Evolutionary conservation across 2,888 invertebrate genomes (phyloP).

Genomic region (Empis stercorea): DNA sequence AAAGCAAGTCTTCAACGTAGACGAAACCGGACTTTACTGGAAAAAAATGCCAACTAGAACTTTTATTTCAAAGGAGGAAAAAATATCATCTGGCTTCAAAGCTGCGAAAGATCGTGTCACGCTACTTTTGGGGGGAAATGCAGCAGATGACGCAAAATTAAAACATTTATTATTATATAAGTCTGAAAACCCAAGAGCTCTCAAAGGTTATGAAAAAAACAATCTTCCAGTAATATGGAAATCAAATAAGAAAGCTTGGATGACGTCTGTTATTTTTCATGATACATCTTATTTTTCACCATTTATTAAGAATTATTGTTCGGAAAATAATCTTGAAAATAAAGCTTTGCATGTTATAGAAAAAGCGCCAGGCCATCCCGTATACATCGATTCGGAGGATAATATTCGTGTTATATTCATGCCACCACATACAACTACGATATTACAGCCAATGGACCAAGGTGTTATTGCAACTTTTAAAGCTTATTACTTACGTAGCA

Average conservation of each 20-base stretch:
- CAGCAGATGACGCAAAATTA: not conserved
- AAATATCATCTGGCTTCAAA: not conserved
- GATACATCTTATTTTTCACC: too few species aligned
- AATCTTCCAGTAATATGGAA: not conserved
- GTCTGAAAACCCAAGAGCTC: not conserved
- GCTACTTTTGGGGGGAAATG: not conserved
- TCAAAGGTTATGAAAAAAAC: not conserved
- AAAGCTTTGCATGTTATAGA: constrained; percentile 11
- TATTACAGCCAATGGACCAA: not conserved
- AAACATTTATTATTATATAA: not conserved
- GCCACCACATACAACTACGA: not conserved
- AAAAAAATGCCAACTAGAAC: not conserved
- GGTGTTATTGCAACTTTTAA: not conserved
- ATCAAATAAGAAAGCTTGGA: not conserved
- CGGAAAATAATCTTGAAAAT: constrained; percentile 8
- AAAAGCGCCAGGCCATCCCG: constrained; percentile 10
- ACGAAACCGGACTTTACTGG: not conserved
- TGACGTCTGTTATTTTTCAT: not conserved
- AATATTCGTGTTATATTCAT: not conserved
- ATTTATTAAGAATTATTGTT: too few species aligned
- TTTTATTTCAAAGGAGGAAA: not conserved
- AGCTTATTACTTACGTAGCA: not conserved
- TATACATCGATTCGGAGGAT: too few species aligned
- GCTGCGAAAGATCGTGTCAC: not conserved
- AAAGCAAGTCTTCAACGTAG: not conserved